Percentiles rank a stretch among this genome's conserved stretches.
Evolutionary conservation across 92 coral and sea anemone genomes (phyloP).

Genomic region (Phenganax stokvisi): DNA sequence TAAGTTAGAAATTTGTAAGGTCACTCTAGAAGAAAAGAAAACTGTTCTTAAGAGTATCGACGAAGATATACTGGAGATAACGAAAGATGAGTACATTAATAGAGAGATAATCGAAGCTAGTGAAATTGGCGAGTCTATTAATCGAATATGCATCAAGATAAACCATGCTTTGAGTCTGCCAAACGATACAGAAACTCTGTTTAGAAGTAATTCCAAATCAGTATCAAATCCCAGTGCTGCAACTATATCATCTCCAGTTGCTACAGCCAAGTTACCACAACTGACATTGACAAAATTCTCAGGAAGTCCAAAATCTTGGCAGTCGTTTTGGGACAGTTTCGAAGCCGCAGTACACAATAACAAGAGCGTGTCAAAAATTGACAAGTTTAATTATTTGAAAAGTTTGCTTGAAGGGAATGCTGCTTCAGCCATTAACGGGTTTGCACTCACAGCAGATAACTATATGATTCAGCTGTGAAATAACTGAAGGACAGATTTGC

Average conservation of each 20-base stretch:
- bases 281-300: neutral
- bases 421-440: neutral
- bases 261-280: neutral
- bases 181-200: neutral
- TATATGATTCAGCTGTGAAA: neutral
- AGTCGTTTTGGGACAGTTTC: neutral
- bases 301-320: constrained; percentile 1
- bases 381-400: neutral
- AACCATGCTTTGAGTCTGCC: neutral
- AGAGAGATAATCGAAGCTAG: constrained; percentile 1
- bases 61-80: constrained; percentile 10
- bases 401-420: constrained; percentile 1
- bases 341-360: neutral
- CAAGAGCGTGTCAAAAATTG: too few relatives aligned
- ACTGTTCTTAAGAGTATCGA: constrained; percentile 4
- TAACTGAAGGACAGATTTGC: neutral
- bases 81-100: constrained; percentile 1
- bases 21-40: neutral
- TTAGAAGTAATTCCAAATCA: neutral
- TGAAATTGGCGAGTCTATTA: neutral
- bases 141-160: neutral
- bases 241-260: neutral
- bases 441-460: neutral
- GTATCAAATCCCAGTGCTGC: neutral
- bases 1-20: neutral